Conservation (phyloP, 2,113 vertebrate genomes). For the Brachirus orientalis region DNA sequence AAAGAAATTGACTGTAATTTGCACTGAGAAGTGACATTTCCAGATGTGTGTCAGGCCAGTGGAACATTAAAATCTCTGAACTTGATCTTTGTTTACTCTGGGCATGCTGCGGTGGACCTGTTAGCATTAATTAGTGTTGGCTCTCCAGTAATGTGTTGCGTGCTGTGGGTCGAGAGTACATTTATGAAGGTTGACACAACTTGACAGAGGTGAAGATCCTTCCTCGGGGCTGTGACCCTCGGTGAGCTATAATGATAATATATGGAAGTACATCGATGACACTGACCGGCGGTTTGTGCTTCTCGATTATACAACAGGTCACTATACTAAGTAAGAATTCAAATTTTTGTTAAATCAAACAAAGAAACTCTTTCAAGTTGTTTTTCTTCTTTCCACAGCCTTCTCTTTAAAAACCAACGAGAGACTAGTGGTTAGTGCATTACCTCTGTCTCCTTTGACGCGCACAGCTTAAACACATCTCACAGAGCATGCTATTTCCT, state of each 20-base stretch:
- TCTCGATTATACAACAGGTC: slow-evolving; percentile 12
- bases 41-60: slow-evolving; percentile 49
- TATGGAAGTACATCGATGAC: slow-evolving; percentile 35
- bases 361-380: background rate
- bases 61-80: slow-evolving; percentile 29
- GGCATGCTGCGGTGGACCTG: slow-evolving; percentile 46
- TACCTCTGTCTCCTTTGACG: slow-evolving; percentile 35
- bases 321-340: background rate
- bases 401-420: slow-evolving; percentile 37
- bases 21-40: slow-evolving; percentile 50
- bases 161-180: slow-evolving; percentile 37
- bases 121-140: slow-evolving; percentile 67
- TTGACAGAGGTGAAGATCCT: slow-evolving; percentile 58
- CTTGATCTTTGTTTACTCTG: slow-evolving; percentile 58
- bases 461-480: slow-evolving; percentile 66
- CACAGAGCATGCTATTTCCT: slow-evolving; percentile 63
- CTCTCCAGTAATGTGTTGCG: slow-evolving; percentile 33
- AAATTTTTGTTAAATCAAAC: background rate
- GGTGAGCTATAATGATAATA: slow-evolving; percentile 46
- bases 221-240: slow-evolving; percentile 48
- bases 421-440: slow-evolving; percentile 43
- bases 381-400: slow-evolving; percentile 22
- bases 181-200: slow-evolving; percentile 55
- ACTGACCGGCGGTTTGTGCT: slow-evolving; percentile 32
- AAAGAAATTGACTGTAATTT: slow-evolving; percentile 53